Evolutionary conservation across 1,140 invertebrate species (phyloP), one percentile per base, ranked within the genome.

Genomic region (Lordiphosa clarofinis): DNA sequence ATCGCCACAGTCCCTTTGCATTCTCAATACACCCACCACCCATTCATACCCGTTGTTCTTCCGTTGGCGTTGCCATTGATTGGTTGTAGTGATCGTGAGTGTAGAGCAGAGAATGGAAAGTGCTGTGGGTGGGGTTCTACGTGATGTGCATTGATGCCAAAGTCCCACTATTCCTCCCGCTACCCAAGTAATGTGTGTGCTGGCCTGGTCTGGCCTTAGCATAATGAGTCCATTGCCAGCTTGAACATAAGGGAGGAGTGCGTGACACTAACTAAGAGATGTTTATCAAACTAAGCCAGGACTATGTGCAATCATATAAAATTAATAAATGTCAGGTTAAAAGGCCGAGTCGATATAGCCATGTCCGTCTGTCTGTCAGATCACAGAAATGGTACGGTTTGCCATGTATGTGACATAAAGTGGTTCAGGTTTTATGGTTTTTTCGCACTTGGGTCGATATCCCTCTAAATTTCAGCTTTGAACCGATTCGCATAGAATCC

Each of bases 101-200:
- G 39, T 10, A 5, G 24, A 13, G 15, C 10, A 19, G 28, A 6
- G 12, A 15, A 11, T 13, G 36, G 7, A 19, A 35, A 10, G 21
- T 42, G 13, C 21, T 43, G 21, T 37, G 54, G 43, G 19, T 10
- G 28, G 36, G 37, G 13, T 35, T 28, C 48, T 61, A 82, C 76
- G 68, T 82, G 76, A 60, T 38, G 67, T 31, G 78, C 72, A 76
- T 82, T 76, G 76, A 82, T 82, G 42, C 56, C 62, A 44, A 56
- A 39, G 13, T 28, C 12, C n/a, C 54, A 15, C 35, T 4, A 28
- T 12, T 1, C 9, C 24, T 12, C 35, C 19, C 36, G 15, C 47
- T 59, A 8, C 13, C 31, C 39, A 39, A 48, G 48, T 43, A 15
- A 40, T 48, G 12, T 50, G 3, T 37, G 40, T 53, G 11, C 12